Evolutionary conservation across 2,113 vertebrate species (phyloP), one percentile per base, ranked within the genome.

Genomic region (Pterocles gutturalis): DNA sequence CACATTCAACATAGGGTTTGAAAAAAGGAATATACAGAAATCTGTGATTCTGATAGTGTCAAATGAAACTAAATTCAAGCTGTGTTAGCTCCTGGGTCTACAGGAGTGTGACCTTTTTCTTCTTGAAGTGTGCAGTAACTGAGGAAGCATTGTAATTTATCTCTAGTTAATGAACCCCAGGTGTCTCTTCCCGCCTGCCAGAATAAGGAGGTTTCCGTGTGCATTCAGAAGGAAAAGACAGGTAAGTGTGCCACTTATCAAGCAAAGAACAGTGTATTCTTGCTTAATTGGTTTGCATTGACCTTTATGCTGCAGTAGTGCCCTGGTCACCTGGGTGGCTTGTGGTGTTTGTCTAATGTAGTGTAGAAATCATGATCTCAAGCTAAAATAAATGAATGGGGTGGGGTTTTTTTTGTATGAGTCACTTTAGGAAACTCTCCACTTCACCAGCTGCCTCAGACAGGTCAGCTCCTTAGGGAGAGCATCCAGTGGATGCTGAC

Each of bases 61-160:
- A 80, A 62, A 60, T 29, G 16, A 89, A 62, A 54, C 19, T 62
- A 38, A 60, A 61, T 34, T 85, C 41, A 80, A 48, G 28, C 6
- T 64, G 4, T 66, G 28, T 64, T 82, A 61, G 13, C 16, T 80
- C 31, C 43, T 70, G 33, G 7, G 4, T 53, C 45, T 77, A 16
- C 9, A 53, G 21, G 10, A 71, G 9, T 4, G 2, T 71, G 67
- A 65, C 15, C 0, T 0, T 48, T 51, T 84, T 55, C 16, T 71
- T 84, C 45, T 31, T 54, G 33, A 87, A 66, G 26, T 46, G 64
- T 7, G 1, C 18, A 28, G 46, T 58, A 69, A 66, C n/a, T 92
- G 41, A 92, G 62, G 76, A 77, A 49, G 31, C 3, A 2, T 33
- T 96, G 55, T 73, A 5, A 9, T 93, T 94, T 96, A 22, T 87